A percentile compares a stretch with the other conserved stretches of the same genome.
Conservation (phyloP, 1,140 invertebrate genomes). For the Halesus radiatus region DNA sequence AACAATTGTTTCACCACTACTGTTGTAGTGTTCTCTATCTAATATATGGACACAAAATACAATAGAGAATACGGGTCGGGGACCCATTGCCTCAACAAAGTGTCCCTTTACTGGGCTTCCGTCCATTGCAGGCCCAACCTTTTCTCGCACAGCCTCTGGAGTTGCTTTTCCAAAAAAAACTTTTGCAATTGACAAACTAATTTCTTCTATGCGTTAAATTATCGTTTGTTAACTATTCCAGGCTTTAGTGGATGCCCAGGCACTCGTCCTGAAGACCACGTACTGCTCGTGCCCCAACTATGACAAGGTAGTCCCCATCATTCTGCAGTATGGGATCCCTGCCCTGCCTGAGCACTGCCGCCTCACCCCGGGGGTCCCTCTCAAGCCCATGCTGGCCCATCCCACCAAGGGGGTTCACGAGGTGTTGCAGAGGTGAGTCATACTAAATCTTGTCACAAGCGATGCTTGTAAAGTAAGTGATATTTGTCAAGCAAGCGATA, state of each 20-base stretch:
- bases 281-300: constrained; percentile 99
- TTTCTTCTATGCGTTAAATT: background rate
- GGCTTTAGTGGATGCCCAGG: constrained; percentile 81
- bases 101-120: too few relatives aligned
- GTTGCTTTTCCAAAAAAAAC: too few relatives aligned
- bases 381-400: constrained; percentile 99
- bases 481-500: too few relatives aligned
- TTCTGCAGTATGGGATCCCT: constrained; percentile 86
- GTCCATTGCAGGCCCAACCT: background rate
- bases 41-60: too few relatives aligned
- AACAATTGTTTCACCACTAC: too few relatives aligned
- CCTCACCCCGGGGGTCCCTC: constrained; percentile 92
- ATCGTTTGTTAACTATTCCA: constrained; percentile 42
- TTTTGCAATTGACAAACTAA: too few relatives aligned
- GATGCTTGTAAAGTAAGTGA: too few relatives aligned
- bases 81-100: too few relatives aligned
- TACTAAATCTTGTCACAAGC: background rate
- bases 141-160: too few relatives aligned
- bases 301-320: constrained; percentile 85
- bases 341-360: constrained; percentile 87
- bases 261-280: constrained; percentile 90
- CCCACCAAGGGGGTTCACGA: constrained; percentile 95
- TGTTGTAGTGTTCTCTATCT: too few relatives aligned
- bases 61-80: too few relatives aligned
- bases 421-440: constrained; percentile 80